Evolutionary conservation across 2,797 vertebrate species (phyloP).

Genomic region (Epinephelus awoara): DNA sequence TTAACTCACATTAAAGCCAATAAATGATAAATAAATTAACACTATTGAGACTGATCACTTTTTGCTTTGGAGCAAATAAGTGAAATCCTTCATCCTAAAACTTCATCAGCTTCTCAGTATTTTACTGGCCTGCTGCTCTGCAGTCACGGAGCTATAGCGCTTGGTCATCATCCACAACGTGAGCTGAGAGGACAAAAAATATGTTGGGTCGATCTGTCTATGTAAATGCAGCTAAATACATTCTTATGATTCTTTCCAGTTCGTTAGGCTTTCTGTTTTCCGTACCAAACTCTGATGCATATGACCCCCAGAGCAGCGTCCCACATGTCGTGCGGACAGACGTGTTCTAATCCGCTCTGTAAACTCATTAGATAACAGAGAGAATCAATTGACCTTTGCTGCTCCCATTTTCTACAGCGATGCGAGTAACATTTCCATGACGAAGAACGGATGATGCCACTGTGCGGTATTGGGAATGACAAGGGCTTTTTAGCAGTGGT

Average conservation of each 20-base stretch:
- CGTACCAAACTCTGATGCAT: neutral
- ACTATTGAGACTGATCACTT: slow-evolving; percentile 17
- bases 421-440: slow-evolving; percentile 24
- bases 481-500: slow-evolving; percentile 27
- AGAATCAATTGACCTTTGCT: slow-evolving; percentile 63
- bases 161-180: neutral
- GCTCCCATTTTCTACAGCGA: slow-evolving; percentile 32
- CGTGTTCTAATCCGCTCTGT: slow-evolving; percentile 21
- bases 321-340: neutral
- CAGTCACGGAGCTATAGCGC: slow-evolving; percentile 1
- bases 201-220: neutral
- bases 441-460: slow-evolving; percentile 5
- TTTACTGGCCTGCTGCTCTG: neutral
- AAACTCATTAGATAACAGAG: slow-evolving; percentile 38
- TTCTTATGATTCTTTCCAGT: neutral
- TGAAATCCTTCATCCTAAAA: slow-evolving; percentile 17
- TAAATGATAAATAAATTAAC: slow-evolving; percentile 3
- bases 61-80: slow-evolving; percentile 7
- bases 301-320: neutral
- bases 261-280: neutral
- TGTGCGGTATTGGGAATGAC: neutral
- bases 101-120: neutral
- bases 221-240: neutral
- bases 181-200: slow-evolving; percentile 2
- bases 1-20: slow-evolving; percentile 18